Percentiles rank a stretch among this genome's conserved stretches.
These are phyloP conservation scores for Philotrypesis tridentata DNA, from an alignment of 1,140 invertebrate genomes.

Conservation along the genomic window DNA sequence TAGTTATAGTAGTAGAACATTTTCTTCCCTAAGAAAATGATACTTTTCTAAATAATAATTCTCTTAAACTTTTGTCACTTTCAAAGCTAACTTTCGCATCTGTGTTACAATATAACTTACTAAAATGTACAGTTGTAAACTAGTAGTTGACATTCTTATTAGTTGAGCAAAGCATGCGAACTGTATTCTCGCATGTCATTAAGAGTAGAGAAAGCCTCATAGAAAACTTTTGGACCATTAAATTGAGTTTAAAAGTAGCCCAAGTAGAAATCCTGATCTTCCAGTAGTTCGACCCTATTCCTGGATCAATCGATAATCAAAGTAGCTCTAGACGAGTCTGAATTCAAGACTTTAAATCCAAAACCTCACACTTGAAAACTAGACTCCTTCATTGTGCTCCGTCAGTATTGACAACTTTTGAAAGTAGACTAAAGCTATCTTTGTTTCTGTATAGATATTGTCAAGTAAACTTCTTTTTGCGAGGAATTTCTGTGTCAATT, in stretches of 20 bases:
- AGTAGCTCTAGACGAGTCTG: background rate
- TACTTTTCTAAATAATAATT: background rate
- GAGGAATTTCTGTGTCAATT: background rate
- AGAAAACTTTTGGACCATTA: background rate
- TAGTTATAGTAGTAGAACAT: background rate
- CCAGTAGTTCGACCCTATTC: background rate
- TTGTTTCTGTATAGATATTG: background rate
- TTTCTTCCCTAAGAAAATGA: background rate
- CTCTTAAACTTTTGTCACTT: background rate
- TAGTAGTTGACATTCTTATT: background rate
- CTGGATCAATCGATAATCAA: conserved; percentile 32
- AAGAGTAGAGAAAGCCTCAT: background rate
- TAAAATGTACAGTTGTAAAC: too few species aligned
- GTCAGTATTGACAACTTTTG: background rate
- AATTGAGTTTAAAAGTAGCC: conserved; percentile 7
- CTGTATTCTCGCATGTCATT: background rate
- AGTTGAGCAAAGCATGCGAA: background rate
- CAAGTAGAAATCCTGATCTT: conserved; percentile 4
- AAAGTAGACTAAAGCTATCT: background rate
- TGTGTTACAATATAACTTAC: too few species aligned
- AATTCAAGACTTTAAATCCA: background rate
- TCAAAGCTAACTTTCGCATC: background rate
- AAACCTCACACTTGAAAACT: conserved; percentile 2
- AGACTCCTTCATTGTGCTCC: conserved; percentile 5
- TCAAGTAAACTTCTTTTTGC: background rate